Percentiles rank a stretch among this genome's conserved stretches.
These are phyloP conservation scores for Bubo blakistoni DNA, from an alignment of 2,113 vertebrate species.

Conservation along the genomic window DNA sequence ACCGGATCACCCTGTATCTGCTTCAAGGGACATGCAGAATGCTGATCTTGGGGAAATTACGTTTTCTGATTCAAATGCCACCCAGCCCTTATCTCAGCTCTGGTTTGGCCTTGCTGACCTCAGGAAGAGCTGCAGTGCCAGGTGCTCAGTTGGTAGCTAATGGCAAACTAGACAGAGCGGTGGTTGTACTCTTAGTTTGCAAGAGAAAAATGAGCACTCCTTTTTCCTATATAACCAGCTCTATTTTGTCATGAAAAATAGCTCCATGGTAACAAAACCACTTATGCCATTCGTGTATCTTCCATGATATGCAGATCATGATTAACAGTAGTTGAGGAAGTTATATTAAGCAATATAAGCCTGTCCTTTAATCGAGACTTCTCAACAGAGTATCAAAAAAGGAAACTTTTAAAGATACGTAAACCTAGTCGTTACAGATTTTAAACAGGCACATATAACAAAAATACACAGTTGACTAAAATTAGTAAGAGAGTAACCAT, in stretches of 20 bases:
- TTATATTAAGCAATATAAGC: not conserved
- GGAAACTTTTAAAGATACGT: not conserved
- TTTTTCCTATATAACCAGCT: not conserved
- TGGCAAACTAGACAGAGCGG: not conserved
- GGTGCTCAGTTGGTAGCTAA: not conserved
- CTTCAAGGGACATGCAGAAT: not conserved
- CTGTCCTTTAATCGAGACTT: not conserved
- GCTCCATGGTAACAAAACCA: not conserved
- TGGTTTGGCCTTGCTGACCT: not conserved
- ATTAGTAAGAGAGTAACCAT: not conserved
- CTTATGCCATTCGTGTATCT: not conserved
- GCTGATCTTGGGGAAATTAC: not conserved
- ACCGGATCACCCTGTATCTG: not conserved
- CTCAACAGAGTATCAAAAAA: not conserved
- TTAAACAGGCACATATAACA: not conserved
- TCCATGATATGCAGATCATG: not conserved
- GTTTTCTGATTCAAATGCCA: not conserved
- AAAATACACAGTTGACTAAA: not conserved
- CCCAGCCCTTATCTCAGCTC: not conserved
- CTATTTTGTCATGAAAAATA: not conserved
- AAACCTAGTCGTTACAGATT: not conserved
- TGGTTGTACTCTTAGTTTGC: not conserved
- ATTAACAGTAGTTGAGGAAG: not conserved
- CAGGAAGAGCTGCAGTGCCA: not conserved
- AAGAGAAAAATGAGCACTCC: not conserved